A percentile compares a stretch with the other conserved stretches of the same genome.
Evolutionary conservation across 2,113 vertebrate species (phyloP).

Genomic region (Neotoma lepida): DNA sequence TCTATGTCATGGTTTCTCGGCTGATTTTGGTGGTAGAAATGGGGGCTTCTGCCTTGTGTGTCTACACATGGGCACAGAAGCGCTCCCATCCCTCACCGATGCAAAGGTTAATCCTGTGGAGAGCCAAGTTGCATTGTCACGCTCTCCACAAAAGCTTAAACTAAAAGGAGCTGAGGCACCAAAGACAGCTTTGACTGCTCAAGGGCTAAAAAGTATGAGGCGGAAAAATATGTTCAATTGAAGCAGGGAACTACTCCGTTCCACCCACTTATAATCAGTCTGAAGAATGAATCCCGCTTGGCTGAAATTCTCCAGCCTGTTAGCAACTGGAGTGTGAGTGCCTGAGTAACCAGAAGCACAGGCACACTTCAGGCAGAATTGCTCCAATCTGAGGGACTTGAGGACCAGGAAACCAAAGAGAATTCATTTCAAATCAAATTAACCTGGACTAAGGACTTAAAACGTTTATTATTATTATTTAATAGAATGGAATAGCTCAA

Average conservation of each 20-base stretch:
- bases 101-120: background rate
- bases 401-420: background rate
- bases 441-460: background rate
- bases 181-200: slow-evolving; percentile 31
- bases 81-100: background rate
- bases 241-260: background rate
- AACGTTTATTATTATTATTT: background rate
- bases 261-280: background rate
- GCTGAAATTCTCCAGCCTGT: background rate
- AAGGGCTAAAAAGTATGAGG: background rate
- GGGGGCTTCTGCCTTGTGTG: background rate
- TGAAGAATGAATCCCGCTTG: background rate
- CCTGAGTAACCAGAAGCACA: background rate
- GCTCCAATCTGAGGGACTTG: background rate
- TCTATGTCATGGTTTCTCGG: background rate
- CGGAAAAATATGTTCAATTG: background rate
- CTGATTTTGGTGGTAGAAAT: background rate
- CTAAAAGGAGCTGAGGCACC: background rate
- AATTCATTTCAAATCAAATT: slow-evolving; percentile 21
- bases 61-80: background rate
- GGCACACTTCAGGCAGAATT: background rate
- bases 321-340: background rate
- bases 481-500: background rate
- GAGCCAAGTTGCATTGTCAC: background rate
- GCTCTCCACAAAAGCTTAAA: background rate